Conservation (phyloP, 2,888 invertebrate species). For the Tiphia femorata region DNA sequence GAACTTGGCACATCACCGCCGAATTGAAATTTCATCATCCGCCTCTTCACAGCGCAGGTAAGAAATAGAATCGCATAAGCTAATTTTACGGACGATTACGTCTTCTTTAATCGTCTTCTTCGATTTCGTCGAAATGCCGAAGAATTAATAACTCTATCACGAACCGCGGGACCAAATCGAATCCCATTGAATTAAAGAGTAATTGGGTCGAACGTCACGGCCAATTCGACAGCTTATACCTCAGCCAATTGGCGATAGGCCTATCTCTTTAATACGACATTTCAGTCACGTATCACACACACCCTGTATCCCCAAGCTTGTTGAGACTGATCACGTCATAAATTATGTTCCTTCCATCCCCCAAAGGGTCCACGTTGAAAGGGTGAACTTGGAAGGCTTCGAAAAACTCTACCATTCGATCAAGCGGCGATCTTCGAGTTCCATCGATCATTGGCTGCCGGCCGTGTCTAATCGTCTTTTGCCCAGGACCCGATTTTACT, state of each 20-base stretch:
- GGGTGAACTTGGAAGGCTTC: conserved; percentile 3
- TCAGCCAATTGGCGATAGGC: background rate
- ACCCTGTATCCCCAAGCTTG: conserved; percentile 2
- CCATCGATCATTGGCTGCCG: conserved; percentile 1
- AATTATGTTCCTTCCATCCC: conserved; percentile 18
- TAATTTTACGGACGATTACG: no score
- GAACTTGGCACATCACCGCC: conserved; percentile 70
- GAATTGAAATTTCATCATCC: conserved; percentile 75
- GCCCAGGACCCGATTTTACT: background rate
- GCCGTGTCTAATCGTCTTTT: background rate
- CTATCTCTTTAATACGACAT: conserved; percentile 3
- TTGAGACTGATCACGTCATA: conserved; percentile 17
- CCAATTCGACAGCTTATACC: background rate
- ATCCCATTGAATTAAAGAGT: no score
- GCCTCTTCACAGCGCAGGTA: conserved; percentile 77
- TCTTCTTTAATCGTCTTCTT: background rate
- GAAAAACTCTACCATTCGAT: conserved; percentile 6
- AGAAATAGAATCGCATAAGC: conserved; percentile 55
- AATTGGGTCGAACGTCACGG: background rate
- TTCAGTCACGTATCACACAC: conserved; percentile 19
- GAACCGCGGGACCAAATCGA: no score
- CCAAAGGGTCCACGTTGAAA: background rate
- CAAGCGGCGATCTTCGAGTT: background rate
- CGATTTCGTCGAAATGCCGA: no score
- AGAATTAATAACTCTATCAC: no score